Base-by-base conservation (phyloP, 1,140 invertebrate species). In the Ostrea edulis region DNA sequence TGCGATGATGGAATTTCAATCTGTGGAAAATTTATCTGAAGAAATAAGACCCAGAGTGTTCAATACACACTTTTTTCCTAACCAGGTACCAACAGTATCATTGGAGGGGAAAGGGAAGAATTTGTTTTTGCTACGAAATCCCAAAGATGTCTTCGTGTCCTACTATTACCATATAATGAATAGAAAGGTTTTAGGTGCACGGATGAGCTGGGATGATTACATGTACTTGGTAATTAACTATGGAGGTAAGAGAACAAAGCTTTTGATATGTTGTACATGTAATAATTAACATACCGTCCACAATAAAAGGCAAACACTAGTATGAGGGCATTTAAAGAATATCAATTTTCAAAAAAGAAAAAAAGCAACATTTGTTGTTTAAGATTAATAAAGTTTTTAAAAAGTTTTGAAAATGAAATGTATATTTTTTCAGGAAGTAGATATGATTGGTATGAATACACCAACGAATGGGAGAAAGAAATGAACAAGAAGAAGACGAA, bases 1-100 rank as follows among this genome's bases (percentile, higher is more conserved):
- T 0, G 83, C 82, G 3, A 90, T 90, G 89, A 7, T 90, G 17
- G 89, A 90, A 22, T 89, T 88, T 84, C 53, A 62, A 20, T 55
- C 83, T 62, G 5, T 62, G 17, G 55, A 62, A 7, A 62, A 62
- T 7, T 20, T 62, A 62, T 62, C 5, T 20, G 55, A 62, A n/a
- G 55, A 62, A n/a, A n/a, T 20, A 20, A 62, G 55, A 62, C 55
- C 55, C 0, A 62, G 55, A 20, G 14, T 62, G 17, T 62, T 62
- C n/a, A 62, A 62, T 62, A 62, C 55, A 17, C 55, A 62, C 20
- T 20, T 20, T 7, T 62, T 20, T 20, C 55, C 55, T 20, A 62
- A 62, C 55, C 17, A 62, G 14, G 55, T 62, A 62, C 55, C 55
- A 17, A 62, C 55, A 7, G 17, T 17, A 20, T 62, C 55, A 7